Percentiles rank a stretch among this genome's conserved stretches.
Evolutionary conservation across 2,113 vertebrate genomes (phyloP).

Genomic region (Brevimyrus niger): DNA sequence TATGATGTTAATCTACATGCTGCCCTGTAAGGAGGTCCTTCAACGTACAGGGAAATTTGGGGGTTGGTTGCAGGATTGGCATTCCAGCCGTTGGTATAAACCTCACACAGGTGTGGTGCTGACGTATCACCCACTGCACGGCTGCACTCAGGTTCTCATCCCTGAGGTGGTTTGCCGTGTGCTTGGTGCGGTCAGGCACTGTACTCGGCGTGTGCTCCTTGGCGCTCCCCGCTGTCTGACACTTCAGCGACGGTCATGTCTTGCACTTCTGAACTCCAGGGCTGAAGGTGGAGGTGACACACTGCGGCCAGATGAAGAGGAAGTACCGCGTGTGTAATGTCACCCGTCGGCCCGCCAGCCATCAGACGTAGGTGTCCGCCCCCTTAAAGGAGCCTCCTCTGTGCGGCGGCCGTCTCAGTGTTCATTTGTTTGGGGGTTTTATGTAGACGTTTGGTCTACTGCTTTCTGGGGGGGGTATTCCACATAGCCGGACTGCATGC

Average conservation of each 20-base stretch:
- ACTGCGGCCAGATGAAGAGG: constrained; percentile 98
- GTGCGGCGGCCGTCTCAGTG: neutral
- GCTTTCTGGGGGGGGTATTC: neutral
- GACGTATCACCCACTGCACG: too few species aligned
- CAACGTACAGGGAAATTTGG: too few species aligned
- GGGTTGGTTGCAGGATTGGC: too few species aligned
- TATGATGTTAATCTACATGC: too few species aligned
- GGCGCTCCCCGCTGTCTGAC: too few species aligned
- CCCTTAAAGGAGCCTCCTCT: neutral
- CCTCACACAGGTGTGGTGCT: too few species aligned
- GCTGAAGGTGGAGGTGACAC: constrained; percentile 96
- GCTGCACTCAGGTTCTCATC: too few species aligned
- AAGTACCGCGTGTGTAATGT: constrained; percentile 98
- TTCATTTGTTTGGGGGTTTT: neutral
- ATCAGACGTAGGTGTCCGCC: constrained; percentile 80
- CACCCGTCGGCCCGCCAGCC: constrained; percentile 90
- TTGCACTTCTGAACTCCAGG: constrained; percentile 55
- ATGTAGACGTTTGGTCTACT: neutral
- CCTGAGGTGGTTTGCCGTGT: too few species aligned
- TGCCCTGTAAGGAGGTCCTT: too few species aligned
- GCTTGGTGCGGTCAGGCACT: too few species aligned
- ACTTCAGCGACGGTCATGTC: neutral
- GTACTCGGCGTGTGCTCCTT: neutral
- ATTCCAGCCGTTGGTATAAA: too few species aligned
- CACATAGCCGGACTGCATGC: neutral